phyloP scores from a whole-genome alignment of 2,113 vertebrate genomes.

The Cololabis saira region DNA sequence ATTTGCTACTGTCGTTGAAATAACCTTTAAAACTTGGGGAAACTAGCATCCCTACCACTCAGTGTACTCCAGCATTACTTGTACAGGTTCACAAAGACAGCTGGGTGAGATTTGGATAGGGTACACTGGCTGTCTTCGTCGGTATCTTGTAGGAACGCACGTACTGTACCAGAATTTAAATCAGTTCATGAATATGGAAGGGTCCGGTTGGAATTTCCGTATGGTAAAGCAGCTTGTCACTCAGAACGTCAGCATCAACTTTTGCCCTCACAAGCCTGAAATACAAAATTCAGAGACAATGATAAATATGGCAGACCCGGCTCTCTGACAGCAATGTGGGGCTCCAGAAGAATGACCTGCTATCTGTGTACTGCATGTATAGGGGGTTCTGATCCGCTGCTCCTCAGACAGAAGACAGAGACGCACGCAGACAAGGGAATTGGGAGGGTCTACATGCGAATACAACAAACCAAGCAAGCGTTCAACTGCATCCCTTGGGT shows the following conservation, averaged over 20 bases:
- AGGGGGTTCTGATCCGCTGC: slow-evolving; percentile 83
- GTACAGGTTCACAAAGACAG: slow-evolving; percentile 63
- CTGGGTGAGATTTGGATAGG: slow-evolving; percentile 61
- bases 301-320: slow-evolving; percentile 79
- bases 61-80: slow-evolving; percentile 36
- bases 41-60: slow-evolving; percentile 39
- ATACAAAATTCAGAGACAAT: slow-evolving; percentile 79
- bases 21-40: slow-evolving; percentile 52
- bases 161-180: slow-evolving; percentile 83
- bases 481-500: slow-evolving; percentile 74
- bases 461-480: slow-evolving; percentile 80
- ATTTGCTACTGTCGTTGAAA: slow-evolving; percentile 43
- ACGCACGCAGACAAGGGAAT: slow-evolving; percentile 82
- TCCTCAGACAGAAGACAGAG: slow-evolving; percentile 81
- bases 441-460: slow-evolving; percentile 79
- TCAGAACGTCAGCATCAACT: slow-evolving; percentile 81
- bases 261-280: slow-evolving; percentile 81
- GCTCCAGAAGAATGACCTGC: slow-evolving; percentile 80
- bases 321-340: slow-evolving; percentile 80
- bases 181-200: slow-evolving; percentile 85
- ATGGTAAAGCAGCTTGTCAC: slow-evolving; percentile 83
- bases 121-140: slow-evolving; percentile 67
- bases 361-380: slow-evolving; percentile 81
- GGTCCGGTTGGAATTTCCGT: slow-evolving; percentile 79
- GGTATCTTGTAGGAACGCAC: slow-evolving; percentile 75